phyloP scores from a whole-genome alignment of 2,113 vertebrate species.

The Lipotes vexillifer region DNA sequence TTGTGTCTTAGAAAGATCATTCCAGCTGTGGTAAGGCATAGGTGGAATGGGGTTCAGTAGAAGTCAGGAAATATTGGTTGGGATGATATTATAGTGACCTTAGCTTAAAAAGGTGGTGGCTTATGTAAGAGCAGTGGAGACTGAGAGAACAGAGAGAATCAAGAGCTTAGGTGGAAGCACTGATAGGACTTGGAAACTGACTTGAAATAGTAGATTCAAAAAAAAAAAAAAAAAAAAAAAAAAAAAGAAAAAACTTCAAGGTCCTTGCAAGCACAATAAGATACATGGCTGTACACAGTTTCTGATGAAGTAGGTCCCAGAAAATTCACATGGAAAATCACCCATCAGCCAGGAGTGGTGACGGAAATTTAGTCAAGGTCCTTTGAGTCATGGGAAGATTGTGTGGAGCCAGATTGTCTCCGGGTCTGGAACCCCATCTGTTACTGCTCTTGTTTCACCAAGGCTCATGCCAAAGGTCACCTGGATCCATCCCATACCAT shows the following conservation, averaged over 20 bases:
- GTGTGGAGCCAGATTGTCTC: background rate
- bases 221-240: background rate
- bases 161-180: background rate
- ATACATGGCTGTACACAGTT: background rate
- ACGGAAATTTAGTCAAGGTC: background rate
- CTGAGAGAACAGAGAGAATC: background rate
- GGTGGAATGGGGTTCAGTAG: background rate
- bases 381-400: conserved; percentile 21
- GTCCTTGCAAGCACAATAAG: background rate
- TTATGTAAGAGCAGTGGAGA: background rate
- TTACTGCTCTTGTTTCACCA: conserved; percentile 24
- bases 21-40: background rate
- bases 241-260: background rate
- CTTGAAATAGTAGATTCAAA: background rate
- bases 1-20: background rate
- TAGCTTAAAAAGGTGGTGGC: background rate
- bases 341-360: background rate
- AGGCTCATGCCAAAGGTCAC: background rate
- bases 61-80: background rate
- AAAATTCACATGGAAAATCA: background rate
- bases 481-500: background rate
- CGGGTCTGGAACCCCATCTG: conserved; percentile 29
- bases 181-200: background rate
- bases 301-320: background rate
- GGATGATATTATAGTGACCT: background rate